A percentile compares a stretch with the other conserved stretches of the same genome.
Evolutionary conservation across 2,113 vertebrate genomes (phyloP).

Genomic region (Fulmarus glacialis): DNA sequence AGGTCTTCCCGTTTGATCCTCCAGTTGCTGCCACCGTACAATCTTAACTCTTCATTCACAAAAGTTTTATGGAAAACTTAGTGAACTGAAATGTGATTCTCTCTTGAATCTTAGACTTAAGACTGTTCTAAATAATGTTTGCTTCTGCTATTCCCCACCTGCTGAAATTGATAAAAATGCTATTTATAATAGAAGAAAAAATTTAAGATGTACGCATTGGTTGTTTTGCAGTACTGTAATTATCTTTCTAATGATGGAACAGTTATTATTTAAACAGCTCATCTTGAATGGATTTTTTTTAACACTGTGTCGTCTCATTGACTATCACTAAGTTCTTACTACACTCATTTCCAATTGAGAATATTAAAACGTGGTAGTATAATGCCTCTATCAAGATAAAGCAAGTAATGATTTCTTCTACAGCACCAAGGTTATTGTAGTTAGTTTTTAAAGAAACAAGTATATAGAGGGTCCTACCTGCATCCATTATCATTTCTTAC

Average conservation of each 20-base stretch:
- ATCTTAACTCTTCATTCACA: not conserved
- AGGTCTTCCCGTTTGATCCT: not conserved
- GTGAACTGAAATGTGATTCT: not conserved
- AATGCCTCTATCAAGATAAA: not conserved
- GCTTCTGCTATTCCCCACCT: not conserved
- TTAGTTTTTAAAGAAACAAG: not conserved
- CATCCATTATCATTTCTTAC: not conserved
- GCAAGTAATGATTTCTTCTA: not conserved
- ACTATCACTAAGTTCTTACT: not conserved
- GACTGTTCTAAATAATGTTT: not conserved
- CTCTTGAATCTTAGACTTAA: not conserved
- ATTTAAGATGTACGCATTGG: not conserved
- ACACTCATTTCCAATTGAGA: not conserved
- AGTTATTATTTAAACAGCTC: not conserved
- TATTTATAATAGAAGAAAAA: not conserved
- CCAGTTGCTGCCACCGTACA: not conserved
- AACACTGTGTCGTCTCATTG: not conserved
- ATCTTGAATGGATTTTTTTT: not conserved
- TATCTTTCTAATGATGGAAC: not conserved
- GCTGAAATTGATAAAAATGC: not conserved
- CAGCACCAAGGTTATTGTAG: not conserved
- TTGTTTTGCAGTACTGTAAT: not conserved
- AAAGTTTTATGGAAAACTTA: not conserved
- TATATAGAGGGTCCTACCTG: not conserved
- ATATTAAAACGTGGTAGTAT: not conserved